phyloP scores from a whole-genome alignment of 2,797 vertebrate species.

The Ctenopoma multispine region DNA sequence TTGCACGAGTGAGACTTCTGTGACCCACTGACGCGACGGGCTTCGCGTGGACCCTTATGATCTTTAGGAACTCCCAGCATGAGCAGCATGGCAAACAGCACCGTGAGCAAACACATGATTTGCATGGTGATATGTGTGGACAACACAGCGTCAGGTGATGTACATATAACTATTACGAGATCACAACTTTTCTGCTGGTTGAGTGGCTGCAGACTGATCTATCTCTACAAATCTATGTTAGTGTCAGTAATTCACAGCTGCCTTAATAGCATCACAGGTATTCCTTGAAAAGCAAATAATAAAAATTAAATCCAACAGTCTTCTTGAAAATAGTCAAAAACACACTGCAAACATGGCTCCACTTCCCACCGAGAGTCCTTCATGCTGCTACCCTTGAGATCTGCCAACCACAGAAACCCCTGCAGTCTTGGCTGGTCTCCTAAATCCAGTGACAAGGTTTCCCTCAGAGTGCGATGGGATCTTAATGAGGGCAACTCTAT shows the following conservation, averaged over 20 bases:
- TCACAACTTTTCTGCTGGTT: not conserved
- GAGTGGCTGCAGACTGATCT: not conserved
- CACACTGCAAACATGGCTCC: constrained; percentile 31
- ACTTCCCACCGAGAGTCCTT: constrained; percentile 51
- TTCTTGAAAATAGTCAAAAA: constrained; percentile 36
- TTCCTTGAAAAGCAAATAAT: constrained; percentile 35
- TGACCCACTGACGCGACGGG: constrained; percentile 36
- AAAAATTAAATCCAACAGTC: constrained; percentile 40
- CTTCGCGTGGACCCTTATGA: constrained; percentile 55
- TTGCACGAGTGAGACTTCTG: constrained; percentile 71
- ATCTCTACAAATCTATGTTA: not conserved
- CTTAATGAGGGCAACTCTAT: constrained; percentile 71
- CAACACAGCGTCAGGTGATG: not conserved
- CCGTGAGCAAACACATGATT: constrained; percentile 59
- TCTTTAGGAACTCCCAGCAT: constrained; percentile 74
- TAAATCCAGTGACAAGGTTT: constrained; percentile 66
- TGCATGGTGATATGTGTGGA: constrained; percentile 58
- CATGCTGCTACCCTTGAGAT: constrained; percentile 50
- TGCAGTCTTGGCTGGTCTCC: constrained; percentile 54
- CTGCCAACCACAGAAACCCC: constrained; percentile 65
- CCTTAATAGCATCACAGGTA: constrained; percentile 2
- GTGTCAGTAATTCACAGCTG: constrained; percentile 10
- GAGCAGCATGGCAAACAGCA: constrained; percentile 70
- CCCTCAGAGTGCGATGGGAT: constrained; percentile 65
- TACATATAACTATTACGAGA: constrained; percentile 9